phyloP scores from a whole-genome alignment of 2,888 invertebrate genomes.

The Cosmorhoe ocellata region DNA sequence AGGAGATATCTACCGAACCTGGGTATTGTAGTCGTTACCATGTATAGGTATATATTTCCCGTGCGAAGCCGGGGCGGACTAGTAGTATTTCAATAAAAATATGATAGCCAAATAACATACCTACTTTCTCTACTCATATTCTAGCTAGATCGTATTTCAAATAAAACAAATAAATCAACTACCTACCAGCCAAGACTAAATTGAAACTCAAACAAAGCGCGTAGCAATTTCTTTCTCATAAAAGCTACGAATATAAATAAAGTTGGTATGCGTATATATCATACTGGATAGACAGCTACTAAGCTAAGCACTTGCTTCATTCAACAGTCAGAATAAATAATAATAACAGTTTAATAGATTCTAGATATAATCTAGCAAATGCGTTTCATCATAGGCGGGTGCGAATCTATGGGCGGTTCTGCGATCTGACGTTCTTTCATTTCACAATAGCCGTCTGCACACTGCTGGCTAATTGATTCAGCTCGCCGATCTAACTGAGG shows the following conservation, averaged over 20 bases:
- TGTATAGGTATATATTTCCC: no score
- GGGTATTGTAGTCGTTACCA: no score
- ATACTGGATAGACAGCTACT: neutral
- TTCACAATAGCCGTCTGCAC: slow-evolving; percentile 57
- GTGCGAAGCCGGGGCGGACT: no score
- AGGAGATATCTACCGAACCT: no score
- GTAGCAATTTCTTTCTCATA: slow-evolving; percentile 1
- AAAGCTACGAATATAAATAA: neutral
- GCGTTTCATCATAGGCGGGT: slow-evolving; percentile 55
- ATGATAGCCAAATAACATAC: no score
- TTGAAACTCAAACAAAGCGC: neutral
- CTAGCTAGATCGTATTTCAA: no score
- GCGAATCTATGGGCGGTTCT: slow-evolving; percentile 60
- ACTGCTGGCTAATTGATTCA: slow-evolving; percentile 59
- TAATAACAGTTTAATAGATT: slow-evolving; percentile 56
- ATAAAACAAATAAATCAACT: slow-evolving; percentile 17
- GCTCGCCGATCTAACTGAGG: slow-evolving; percentile 55
- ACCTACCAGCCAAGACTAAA: neutral
- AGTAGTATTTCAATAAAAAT: slow-evolving; percentile 6
- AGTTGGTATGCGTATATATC: neutral
- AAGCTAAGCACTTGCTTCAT: slow-evolving; percentile 42
- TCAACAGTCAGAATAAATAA: slow-evolving; percentile 50
- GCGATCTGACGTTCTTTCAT: slow-evolving; percentile 40
- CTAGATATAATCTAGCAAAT: slow-evolving; percentile 59
- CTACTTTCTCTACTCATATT: no score